Base-by-base conservation (phyloP, 2,888 invertebrate genomes). In the Agriopis marginaria region DNA sequence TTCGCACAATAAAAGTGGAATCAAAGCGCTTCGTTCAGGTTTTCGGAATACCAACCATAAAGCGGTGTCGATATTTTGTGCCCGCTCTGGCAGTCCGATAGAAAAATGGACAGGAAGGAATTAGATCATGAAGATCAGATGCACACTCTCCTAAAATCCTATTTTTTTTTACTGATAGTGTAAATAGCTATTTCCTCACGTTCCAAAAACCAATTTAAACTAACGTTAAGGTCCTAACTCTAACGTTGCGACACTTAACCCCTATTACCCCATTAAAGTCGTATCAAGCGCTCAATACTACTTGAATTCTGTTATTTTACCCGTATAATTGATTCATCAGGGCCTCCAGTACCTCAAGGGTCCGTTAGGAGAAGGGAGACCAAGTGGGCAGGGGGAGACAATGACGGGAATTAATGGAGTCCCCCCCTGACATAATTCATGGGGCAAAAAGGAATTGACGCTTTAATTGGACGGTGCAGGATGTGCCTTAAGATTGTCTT, bases 331-430 rank as follows among this genome's bases (percentile, higher is more conserved):
- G 79, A 83, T 81, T 82, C 79, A 77, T 82, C 80, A 75, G 75
- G 65, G 71, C 49, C 70, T 71, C 66, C 61, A 72, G 72, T 44
- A 56, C 66, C 73, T 58, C 40, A 72, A 79, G 77, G 76, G 76
- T 74, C 67, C 73, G 44, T 54, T 7, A 54, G 47, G 51, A 32
- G 4, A 32, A 5, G 32, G 32, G 61, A 14, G 62, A 58, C 14
- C 12, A 23, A 23, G 42, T 60, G 50, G 59, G 55, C 47, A 49
- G 40, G 58, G 44, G 62, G 61, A 76, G 76, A 81, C 82, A 82
- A 62, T 62, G 82, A 79, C 80, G 76, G 69, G 74, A 84, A 86
- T 86, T 85, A 86, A 86, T 84, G 83, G 78, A 70, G 58, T 54
- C 58, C 56, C 66, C 66, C 77, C 79, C 74, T 75, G 78, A 63